Percentiles rank a stretch among this genome's conserved stretches.
These are phyloP conservation scores for Schizopygopsis malacanthus DNA, from an alignment of 2,797 vertebrate genomes.

Conservation along the genomic window DNA sequence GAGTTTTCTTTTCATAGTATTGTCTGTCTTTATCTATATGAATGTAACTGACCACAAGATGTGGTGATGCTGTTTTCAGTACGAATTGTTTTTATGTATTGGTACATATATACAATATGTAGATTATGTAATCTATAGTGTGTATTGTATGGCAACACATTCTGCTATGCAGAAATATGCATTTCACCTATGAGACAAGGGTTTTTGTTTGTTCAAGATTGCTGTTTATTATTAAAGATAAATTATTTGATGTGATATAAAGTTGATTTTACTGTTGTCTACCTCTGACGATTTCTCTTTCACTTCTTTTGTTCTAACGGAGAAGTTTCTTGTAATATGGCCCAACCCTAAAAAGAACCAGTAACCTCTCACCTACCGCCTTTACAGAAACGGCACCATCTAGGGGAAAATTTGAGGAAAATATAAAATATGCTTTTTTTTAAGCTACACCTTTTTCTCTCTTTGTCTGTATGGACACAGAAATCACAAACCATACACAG, in stretches of 20 bases:
- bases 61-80: background rate
- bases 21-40: background rate
- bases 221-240: conserved; percentile 26
- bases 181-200: conserved; percentile 62
- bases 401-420: background rate
- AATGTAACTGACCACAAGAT: conserved; percentile 7
- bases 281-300: background rate
- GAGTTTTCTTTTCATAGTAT: background rate
- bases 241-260: conserved; percentile 15
- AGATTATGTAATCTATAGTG: background rate
- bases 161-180: conserved; percentile 84
- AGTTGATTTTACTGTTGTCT: background rate
- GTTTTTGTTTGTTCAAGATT: conserved; percentile 59
- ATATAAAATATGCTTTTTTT: too few relatives aligned
- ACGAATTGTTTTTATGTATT: background rate
- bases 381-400: conserved; percentile 3
- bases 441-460: background rate
- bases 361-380: background rate
- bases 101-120: conserved; percentile 14
- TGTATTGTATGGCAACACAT: conserved; percentile 54
- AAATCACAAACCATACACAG: background rate
- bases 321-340: conserved; percentile 6
- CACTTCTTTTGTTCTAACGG: conserved; percentile 8
- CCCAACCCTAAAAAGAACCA: background rate
- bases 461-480: background rate